These are phyloP conservation scores for Drosophila cardini DNA, from an alignment of 1,140 invertebrate species.

Conservation along the genomic window DNA sequence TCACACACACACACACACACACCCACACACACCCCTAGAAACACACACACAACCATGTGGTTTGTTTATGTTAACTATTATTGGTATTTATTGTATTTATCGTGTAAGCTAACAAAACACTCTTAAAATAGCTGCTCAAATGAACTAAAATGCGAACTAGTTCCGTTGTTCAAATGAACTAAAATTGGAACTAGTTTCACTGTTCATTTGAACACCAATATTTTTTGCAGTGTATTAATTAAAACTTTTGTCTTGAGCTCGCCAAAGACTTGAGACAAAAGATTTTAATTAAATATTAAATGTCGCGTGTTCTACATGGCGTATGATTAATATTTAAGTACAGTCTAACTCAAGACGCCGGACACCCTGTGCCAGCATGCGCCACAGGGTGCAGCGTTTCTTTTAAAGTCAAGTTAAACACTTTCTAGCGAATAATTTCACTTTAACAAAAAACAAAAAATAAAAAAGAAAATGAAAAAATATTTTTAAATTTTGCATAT, in stretches of 20 bases:
- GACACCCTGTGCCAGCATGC: not conserved
- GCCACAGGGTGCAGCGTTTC: constrained; percentile 38
- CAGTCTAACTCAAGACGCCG: constrained; percentile 24
- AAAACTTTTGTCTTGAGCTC: constrained; percentile 12
- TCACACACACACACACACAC: constrained; percentile 29
- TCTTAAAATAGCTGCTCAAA: constrained; percentile 21
- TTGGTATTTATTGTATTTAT: constrained; percentile 71
- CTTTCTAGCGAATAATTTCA: constrained; percentile 72
- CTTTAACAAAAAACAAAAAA: constrained; percentile 14
- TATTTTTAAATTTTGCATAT: constrained; percentile 23
- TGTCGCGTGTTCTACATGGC: constrained; percentile 17
- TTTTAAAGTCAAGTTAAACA: constrained; percentile 56
- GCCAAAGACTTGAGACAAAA: not conserved
- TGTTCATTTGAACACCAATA: constrained; percentile 58
- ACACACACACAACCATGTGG: constrained; percentile 45
- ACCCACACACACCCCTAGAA: constrained; percentile 23
- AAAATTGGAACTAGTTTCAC: not conserved
- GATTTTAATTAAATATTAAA: constrained; percentile 29
- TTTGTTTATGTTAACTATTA: constrained; percentile 81
- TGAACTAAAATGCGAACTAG: too few relatives aligned
- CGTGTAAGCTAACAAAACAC: not conserved
- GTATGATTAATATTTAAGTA: constrained; percentile 72
- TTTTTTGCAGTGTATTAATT: constrained; percentile 41
- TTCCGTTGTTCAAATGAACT: constrained; percentile 60
- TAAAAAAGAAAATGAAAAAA: not conserved